phyloP scores from a whole-genome alignment of 1,140 invertebrate genomes.

The Scaptodrosophila lebanonensis region DNA sequence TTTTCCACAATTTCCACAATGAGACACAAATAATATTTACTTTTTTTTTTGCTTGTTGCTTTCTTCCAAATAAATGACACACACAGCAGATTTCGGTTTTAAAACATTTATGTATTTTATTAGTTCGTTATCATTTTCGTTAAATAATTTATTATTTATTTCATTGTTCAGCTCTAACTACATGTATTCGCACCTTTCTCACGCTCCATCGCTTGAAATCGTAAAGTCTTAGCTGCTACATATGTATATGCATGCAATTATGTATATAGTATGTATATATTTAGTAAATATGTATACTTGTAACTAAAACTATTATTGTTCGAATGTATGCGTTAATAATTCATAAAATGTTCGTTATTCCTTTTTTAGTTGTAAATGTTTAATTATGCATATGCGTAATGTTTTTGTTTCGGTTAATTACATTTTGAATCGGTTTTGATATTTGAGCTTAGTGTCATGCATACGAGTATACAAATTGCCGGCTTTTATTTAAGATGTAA shows the following conservation, averaged over 20 bases:
- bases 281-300: slow-evolving; percentile 8
- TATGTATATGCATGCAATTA: slow-evolving; percentile 28
- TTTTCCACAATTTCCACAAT: too few relatives aligned
- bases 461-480: too few relatives aligned
- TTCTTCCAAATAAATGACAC: slow-evolving; percentile 45
- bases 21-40: too few relatives aligned
- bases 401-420: too few relatives aligned
- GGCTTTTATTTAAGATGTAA: too few relatives aligned
- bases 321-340: slow-evolving; percentile 51
- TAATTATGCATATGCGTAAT: slow-evolving; percentile 28
- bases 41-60: slow-evolving; percentile 48
- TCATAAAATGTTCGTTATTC: slow-evolving; percentile 9
- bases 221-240: slow-evolving; percentile 40
- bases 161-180: slow-evolving; percentile 46
- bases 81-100: slow-evolving; percentile 17
- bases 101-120: slow-evolving; percentile 38
- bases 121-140: slow-evolving; percentile 20
- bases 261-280: slow-evolving; percentile 11
- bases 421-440: slow-evolving; percentile 11
- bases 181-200: slow-evolving; percentile 22
- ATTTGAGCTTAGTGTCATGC: too few relatives aligned
- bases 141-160: slow-evolving; percentile 18
- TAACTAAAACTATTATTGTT: slow-evolving; percentile 69
- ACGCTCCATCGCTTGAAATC: too few relatives aligned
- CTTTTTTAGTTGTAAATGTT: background rate